Base-by-base conservation (phyloP, 2,113 vertebrate species). In the Alligator mississippiensis region DNA sequence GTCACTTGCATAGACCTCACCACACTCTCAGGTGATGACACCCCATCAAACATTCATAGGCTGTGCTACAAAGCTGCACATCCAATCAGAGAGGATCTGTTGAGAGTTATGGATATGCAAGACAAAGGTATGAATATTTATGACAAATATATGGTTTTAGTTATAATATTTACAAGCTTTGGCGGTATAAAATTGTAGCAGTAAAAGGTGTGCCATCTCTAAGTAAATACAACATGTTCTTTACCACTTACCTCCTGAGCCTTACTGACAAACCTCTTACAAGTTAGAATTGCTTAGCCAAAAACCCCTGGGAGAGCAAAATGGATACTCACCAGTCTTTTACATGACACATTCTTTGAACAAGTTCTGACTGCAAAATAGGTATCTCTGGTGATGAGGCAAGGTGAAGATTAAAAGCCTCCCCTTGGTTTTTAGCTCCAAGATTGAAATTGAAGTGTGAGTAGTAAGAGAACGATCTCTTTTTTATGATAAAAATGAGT, bases 1-100 rank as follows among this genome's bases (percentile, higher is more conserved):
- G 98, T 99, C 75, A 98, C 99, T 4, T 99, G 98, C 80, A 99
- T 99, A 4, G 99, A 99, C 95, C 98, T 99, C 91, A 99, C 99
- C 6, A 99, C 99, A 1, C 98, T 99, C 57, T 98, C 98, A 2
- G 99, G 99, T 0, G 99, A 99, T 24, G 99, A 99, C 70, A 99
- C 99, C 0, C 95, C 98, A 8, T 99, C 98, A 77, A 99, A 99
- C 5, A 94, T 99, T 81, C 98, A 98, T 18, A 98, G 99, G 16
- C 97, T 99, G 80, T 99, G 99, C 82, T 97, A 98, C 88, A 99
- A 99, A 96, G 99, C 99, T 85, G 98, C 98, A 54, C 98, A 98
- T 94, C 99, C 99, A 0, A 96, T 99, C 89, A 96, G 98, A 76
- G 87, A 95, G 3, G 99, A 99, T 93, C 98, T 99, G 77, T 98